These are phyloP conservation scores for Anguilla japonica DNA, from an alignment of 2,113 vertebrate species.

Conservation along the genomic window DNA sequence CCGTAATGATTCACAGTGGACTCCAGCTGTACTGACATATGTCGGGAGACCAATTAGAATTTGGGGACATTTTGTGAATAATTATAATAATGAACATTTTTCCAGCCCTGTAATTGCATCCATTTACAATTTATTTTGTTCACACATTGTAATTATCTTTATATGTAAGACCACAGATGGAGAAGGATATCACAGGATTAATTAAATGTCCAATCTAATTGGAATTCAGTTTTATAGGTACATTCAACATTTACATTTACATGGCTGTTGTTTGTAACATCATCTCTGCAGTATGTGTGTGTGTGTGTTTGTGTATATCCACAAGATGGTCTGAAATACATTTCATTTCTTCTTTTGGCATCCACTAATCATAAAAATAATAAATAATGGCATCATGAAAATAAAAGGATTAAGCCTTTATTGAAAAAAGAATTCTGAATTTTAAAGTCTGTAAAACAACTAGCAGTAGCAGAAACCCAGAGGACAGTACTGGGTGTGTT, in stretches of 20 bases:
- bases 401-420: constrained; percentile 44
- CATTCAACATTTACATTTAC: constrained; percentile 38
- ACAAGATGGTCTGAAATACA: constrained; percentile 38
- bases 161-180: constrained; percentile 44
- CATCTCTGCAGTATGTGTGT: constrained; percentile 13
- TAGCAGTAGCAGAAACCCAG: constrained; percentile 49
- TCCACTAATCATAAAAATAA: constrained; percentile 21
- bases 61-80: background rate
- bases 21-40: background rate
- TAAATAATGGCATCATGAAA: constrained; percentile 7
- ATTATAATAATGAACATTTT: constrained; percentile 14
- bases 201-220: constrained; percentile 34
- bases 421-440: constrained; percentile 46
- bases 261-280: constrained; percentile 32
- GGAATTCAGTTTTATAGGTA: constrained; percentile 32
- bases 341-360: constrained; percentile 34
- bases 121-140: constrained; percentile 28
- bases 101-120: constrained; percentile 9
- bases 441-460: constrained; percentile 54
- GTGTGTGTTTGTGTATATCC: constrained; percentile 34
- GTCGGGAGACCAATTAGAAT: background rate
- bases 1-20: constrained; percentile 5
- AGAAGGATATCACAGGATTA: constrained; percentile 49
- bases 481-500: constrained; percentile 27
- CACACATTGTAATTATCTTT: constrained; percentile 20